Base-by-base conservation (phyloP, 2,113 vertebrate genomes). In the Scolopax mira region DNA sequence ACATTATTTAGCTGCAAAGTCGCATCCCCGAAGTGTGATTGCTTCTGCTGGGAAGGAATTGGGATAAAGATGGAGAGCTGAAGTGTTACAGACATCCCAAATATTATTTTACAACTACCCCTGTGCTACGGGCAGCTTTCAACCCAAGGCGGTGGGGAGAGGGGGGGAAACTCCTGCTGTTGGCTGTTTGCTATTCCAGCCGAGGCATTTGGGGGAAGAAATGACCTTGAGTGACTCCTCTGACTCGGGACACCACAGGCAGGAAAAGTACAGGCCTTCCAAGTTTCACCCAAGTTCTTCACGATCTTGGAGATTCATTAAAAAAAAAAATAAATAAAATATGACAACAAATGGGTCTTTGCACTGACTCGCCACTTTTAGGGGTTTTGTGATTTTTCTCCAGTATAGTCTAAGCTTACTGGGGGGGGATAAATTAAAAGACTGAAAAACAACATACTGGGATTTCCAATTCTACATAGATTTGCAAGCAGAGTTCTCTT, bases 11-110 rank as follows among this genome's bases (percentile, higher is more conserved):
- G 65, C 72, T 37, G 54, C 4, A 21, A 24, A 33, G 70, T 8
- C 18, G 5, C 2, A 12, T 0, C 6, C 55, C 8, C 6, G 5
- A 13, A 13, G 61, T 3, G 5, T 0, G 9, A 31, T 6, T 7
- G 39, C 75, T 27, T 23, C 82, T 16, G 48, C 41, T 33, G 31
- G 3, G 16, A 22, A 52, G 44, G 46, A 30, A 19, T 1, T 0
- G 39, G 48, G 67, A 12, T 7, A 33, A 35, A 35, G 25, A 16
- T 1, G 1, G 17, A 27, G 37, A 41, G n/a, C 28, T 31, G 13
- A 52, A 35, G 27, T 1, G 10, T 10, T 24, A 21, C 0, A 9
- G 49, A 42, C 25, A 46, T 37, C 4, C 11, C 79, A 42, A 28
- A 22, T 2, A 10, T 19, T 11, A 9, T 48, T 52, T 18, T 4